Evolutionary conservation across 2,113 vertebrate species (phyloP), one percentile per base, ranked within the genome.

Genomic region (Astur gentilis): DNA sequence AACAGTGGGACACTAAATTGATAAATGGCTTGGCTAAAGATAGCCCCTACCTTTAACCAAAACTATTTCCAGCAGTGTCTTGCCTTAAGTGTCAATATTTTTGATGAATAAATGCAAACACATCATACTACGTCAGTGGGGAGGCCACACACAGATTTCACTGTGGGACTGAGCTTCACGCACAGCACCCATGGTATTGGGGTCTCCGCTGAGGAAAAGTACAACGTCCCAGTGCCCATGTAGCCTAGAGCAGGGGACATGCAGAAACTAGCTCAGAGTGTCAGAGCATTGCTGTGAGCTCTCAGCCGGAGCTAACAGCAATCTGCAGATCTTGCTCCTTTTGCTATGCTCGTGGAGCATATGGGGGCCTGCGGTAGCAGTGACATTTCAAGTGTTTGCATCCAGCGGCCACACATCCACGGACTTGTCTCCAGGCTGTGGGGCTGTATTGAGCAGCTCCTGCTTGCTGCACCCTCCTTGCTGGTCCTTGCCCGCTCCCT

Each of bases 281-380:
- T 16, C 36, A 65, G 45, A 57, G 14, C 7, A 13, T 23, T 77
- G 22, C 25, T 45, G 19, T 62, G 27, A 19, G n/a, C 25, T 57
- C 16, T 78, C 58, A 81, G 22, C 10, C 0, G 5, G 40, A 52
- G 17, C 36, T 60, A 61, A 21, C 12, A 34, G 9, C 13, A 34
- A 44, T 87, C 77, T 76, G 64, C 64, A 58, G 36, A 66, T 10
- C 17, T 77, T 47, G 12, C 13, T 89, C 6, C 32, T 79, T 72
- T 47, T 52, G 36, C 32, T 78, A 0, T 34, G 32, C 15, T 44
- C 0, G 1, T 6, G 17, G 50, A 44, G 6, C 1, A 2, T 49
- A 22, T 2, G 9, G 12, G 8, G 16, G 34, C 45, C 34, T 29
- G 15, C 42, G 36, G 18, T 23, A 47, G 31, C 27, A 32, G 7